Base-by-base conservation (phyloP, 2,888 invertebrate genomes). In the Acronicta aceris region DNA sequence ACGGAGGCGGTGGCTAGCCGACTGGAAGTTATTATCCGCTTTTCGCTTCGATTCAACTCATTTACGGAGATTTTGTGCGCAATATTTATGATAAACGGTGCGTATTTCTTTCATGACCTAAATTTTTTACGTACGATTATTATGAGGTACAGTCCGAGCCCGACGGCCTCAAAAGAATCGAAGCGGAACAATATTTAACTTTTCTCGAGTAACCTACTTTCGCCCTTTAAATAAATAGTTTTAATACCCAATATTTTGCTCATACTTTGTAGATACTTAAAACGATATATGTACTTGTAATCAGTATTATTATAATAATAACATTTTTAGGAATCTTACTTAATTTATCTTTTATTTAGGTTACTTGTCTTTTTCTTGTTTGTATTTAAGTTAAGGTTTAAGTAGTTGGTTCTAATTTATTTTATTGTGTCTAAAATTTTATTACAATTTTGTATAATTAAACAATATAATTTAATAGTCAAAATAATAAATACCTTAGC, bases 111-210 rank as follows among this genome's bases (percentile, higher is more conserved):
- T 59, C 57, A 53, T 68, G 52, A 58, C 48, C 61, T 60, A 72
- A 59, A 59, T 65, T 54, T 59, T 78, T 79, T 79, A n/a, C 5
- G 76, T 67, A 78, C 72, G 74, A 71, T 69, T 62, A 74, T 78
- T 75, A 72, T 57, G 82, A 83, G 86, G 83, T 76, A 53, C 60
- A 65, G 84, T 85, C 82, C 73, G 85, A 88, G 87, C 86, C 86
- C 86, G 84, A 83, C 88, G 73, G 70, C 83, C 84, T 85, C 83
- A 66, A 15, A 61, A 56, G 71, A 80, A 74, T 76, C 76, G 73
- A 74, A 78, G 75, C 78, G 79, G 71, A 74, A 74, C 63, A 58
- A 59, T 65, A 56, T 76, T 74, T 64, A 30, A 40, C 30, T 21
- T 43, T 50, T 50, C 40, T 46, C 46, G 54, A 48, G 21, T 60